Evolutionary conservation across 1,140 invertebrate species (phyloP).

Genomic region (Cryptotermes secundus): DNA sequence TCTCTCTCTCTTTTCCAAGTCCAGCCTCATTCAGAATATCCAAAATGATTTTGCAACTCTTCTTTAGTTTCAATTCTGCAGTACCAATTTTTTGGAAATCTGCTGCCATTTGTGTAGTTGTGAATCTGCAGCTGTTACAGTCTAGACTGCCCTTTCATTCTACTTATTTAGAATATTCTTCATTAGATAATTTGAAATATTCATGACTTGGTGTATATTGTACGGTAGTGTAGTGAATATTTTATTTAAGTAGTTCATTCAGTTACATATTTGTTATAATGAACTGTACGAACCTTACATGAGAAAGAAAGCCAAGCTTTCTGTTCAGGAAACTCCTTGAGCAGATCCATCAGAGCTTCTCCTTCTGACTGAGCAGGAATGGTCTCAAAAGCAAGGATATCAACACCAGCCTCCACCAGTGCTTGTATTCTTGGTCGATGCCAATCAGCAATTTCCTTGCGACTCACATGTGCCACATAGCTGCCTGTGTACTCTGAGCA

Average conservation of each 20-base stretch:
- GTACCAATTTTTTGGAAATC: too few species aligned
- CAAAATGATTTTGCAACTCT: too few species aligned
- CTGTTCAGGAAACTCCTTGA: slow-evolving; percentile 67
- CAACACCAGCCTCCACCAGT: slow-evolving; percentile 73
- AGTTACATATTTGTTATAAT: not conserved
- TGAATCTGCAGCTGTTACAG: too few species aligned
- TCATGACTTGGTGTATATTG: too few species aligned
- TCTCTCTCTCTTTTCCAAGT: too few species aligned
- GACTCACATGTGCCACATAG: slow-evolving; percentile 66
- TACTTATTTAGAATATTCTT: too few species aligned
- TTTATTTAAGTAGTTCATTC: not conserved
- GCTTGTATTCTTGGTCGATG: slow-evolving; percentile 75
- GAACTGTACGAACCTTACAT: slow-evolving; percentile 61
- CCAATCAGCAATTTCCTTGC: slow-evolving; percentile 71
- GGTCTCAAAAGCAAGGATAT: slow-evolving; percentile 85
- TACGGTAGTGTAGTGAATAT: not conserved
- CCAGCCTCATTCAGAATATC: too few species aligned
- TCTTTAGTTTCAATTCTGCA: too few species aligned
- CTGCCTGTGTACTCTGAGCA: slow-evolving; percentile 86
- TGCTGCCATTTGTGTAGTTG: too few species aligned
- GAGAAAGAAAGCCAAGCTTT: slow-evolving; percentile 86
- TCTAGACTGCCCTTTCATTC: too few species aligned
- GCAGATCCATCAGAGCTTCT: slow-evolving; percentile 71
- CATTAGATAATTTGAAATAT: too few species aligned
- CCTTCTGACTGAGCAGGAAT: slow-evolving; percentile 83